Evolutionary conservation across 2,113 vertebrate genomes (phyloP).

Genomic region (Calyptomena viridis): DNA sequence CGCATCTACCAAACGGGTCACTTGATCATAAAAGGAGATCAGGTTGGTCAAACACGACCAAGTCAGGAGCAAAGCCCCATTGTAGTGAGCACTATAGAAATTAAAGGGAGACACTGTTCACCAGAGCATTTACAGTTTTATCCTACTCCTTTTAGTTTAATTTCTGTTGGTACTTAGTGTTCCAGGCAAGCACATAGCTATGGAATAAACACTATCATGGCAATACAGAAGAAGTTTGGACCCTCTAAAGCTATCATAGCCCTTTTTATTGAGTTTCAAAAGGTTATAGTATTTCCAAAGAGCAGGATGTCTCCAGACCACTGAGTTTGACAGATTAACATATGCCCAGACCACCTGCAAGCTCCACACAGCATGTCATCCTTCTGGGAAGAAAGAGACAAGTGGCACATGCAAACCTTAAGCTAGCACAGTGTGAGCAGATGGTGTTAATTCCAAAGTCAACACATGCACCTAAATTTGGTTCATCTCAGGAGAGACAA

Average conservation of each 20-base stretch:
- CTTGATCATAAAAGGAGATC: no score
- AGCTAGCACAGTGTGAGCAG: neutral
- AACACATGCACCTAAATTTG: neutral
- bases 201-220: neutral
- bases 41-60: no score
- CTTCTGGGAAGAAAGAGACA: neutral
- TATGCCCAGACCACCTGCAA: neutral
- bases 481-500: slow-evolving; percentile 1
- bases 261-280: neutral
- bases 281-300: neutral
- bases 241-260: neutral
- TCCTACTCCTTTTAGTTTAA: neutral
- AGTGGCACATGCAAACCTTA: neutral
- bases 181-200: neutral
- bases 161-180: neutral
- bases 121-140: neutral
- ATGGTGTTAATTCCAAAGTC: slow-evolving; percentile 40
- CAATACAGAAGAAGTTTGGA: slow-evolving; percentile 11
- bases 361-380: neutral
- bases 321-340: neutral
- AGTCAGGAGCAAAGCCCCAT: neutral
- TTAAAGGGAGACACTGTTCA: neutral
- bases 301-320: neutral
- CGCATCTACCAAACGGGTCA: no score
- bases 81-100: neutral